A percentile compares a stretch with the other conserved stretches of the same genome.
phyloP scores from a whole-genome alignment of 1,140 invertebrate genomes.

The Vollenhovia emeryi region DNA sequence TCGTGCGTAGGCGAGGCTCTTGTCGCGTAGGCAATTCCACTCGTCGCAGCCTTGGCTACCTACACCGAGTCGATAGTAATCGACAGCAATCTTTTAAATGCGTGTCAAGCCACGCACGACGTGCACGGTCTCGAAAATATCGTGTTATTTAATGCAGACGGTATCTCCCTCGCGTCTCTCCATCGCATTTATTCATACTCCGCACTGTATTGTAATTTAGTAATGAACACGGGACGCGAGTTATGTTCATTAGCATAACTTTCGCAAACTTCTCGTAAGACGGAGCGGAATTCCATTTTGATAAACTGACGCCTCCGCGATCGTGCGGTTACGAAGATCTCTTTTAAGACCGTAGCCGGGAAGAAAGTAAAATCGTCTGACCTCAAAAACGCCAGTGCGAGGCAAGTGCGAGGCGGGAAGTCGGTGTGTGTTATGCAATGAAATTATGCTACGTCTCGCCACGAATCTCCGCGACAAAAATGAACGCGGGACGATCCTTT shows the following conservation, averaged over 20 bases:
- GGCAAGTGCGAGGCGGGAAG: conserved; percentile 17
- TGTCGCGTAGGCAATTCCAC: conserved; percentile 48
- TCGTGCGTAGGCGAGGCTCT: conserved; percentile 25
- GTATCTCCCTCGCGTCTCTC: not conserved
- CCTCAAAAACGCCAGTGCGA: conserved; percentile 3
- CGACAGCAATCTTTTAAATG: conserved; percentile 31
- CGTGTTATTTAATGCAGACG: not conserved
- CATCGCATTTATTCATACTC: not conserved
- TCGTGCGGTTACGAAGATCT: not conserved
- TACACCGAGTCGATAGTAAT: conserved; percentile 31
- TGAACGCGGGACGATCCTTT: conserved; percentile 65
- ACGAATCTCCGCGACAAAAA: conserved; percentile 57
- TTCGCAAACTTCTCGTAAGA: not conserved
- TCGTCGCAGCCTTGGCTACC: conserved; percentile 48
- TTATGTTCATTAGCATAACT: not conserved
- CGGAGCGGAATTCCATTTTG: not conserved
- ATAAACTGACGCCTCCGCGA: conserved; percentile 1
- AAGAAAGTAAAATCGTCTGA: conserved; percentile 53
- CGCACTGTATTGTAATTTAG: not conserved
- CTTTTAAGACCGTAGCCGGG: not conserved
- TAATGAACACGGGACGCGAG: not conserved
- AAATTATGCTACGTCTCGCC: conserved; percentile 27
- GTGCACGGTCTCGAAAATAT: not conserved
- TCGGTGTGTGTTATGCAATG: conserved; percentile 21
- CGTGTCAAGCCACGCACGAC: not conserved